These are phyloP conservation scores for Lepidochitona cinerea DNA, from an alignment of 2,888 invertebrate genomes.

Conservation along the genomic window DNA sequence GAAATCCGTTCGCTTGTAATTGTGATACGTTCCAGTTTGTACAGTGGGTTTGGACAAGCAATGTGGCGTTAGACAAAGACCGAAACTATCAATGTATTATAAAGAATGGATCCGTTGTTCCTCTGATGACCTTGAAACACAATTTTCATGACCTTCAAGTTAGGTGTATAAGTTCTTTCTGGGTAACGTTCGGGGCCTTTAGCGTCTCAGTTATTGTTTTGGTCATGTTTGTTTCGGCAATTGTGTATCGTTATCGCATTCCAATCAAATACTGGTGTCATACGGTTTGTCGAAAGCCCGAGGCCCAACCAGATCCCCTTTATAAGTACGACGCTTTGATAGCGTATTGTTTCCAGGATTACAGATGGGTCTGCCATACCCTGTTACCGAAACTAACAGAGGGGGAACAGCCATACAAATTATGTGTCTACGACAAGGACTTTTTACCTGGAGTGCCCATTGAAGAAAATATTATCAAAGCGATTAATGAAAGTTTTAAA, in stretches of 20 bases:
- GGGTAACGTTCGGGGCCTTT: neutral
- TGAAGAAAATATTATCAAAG: neutral
- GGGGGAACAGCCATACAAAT: neutral
- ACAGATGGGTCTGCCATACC: neutral
- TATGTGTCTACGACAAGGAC: neutral
- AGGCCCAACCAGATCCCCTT: too few species aligned
- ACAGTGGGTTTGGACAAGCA: too few species aligned
- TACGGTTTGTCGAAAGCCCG: neutral
- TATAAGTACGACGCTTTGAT: conserved; percentile 4
- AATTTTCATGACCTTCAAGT: too few species aligned
- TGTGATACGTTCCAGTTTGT: too few species aligned
- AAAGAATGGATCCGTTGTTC: too few species aligned
- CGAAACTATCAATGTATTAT: too few species aligned
- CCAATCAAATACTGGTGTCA: neutral
- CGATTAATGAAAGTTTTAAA: neutral
- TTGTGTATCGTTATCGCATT: neutral
- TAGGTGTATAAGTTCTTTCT: neutral
- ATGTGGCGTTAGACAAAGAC: too few species aligned
- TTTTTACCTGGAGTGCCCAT: neutral
- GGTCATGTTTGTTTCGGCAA: neutral
- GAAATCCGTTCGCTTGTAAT: too few species aligned
- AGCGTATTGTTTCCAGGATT: neutral
- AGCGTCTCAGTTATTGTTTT: neutral
- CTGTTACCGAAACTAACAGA: neutral
- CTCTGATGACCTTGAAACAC: too few species aligned